These are phyloP conservation scores for Corvus hawaiiensis DNA, from an alignment of 2,113 vertebrate species.

Conservation along the genomic window DNA sequence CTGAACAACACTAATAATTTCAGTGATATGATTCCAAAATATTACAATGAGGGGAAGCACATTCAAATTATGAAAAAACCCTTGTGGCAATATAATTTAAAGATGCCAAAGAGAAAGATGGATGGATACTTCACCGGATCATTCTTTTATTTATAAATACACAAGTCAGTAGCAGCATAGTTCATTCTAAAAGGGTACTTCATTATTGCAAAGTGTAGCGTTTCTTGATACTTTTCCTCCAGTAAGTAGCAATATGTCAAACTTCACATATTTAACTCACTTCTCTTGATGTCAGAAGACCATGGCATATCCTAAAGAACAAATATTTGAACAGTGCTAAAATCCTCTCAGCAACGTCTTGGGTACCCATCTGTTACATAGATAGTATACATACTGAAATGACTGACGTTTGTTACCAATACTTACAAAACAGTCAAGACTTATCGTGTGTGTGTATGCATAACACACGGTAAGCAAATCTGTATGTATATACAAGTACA, in stretches of 20 bases:
- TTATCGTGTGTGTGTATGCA: not conserved
- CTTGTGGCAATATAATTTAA: not conserved
- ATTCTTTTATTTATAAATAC: conserved; percentile 47
- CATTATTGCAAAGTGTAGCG: conserved; percentile 31
- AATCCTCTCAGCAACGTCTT: not conserved
- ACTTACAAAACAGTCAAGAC: conserved; percentile 1
- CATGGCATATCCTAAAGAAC: conserved; percentile 12
- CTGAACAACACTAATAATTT: not conserved
- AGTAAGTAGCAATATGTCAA: conserved; percentile 16
- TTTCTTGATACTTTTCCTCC: conserved; percentile 1
- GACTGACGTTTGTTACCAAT: not conserved
- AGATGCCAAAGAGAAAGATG: not conserved
- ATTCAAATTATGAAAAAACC: not conserved
- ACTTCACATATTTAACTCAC: not conserved
- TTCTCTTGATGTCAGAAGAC: conserved; percentile 22
- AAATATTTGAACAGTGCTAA: conserved; percentile 33
- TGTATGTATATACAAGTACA: not conserved
- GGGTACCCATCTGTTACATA: not conserved
- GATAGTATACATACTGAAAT: not conserved
- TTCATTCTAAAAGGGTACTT: conserved; percentile 23
- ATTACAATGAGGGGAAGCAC: not conserved
- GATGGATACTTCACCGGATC: not conserved
- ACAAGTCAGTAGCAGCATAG: conserved; percentile 19
- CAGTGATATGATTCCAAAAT: not conserved
- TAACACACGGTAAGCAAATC: not conserved